phyloP scores from a whole-genome alignment of 2,797 vertebrate species.

The Bradypodion pumilum region DNA sequence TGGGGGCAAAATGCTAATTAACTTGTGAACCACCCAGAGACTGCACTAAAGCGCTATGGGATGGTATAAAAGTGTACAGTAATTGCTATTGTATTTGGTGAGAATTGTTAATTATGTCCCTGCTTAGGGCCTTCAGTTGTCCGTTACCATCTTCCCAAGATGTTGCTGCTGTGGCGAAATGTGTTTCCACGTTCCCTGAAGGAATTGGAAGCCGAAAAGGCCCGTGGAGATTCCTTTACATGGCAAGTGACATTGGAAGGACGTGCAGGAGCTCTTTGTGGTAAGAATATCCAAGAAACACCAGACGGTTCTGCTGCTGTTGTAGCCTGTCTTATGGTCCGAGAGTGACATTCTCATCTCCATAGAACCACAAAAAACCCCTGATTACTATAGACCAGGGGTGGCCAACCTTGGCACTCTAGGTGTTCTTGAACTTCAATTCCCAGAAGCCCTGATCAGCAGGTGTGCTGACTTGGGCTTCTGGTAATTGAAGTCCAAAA shows the following conservation, averaged over 20 bases:
- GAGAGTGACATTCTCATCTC: not conserved
- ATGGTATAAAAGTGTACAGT: too few species aligned
- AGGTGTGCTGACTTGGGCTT: too few species aligned
- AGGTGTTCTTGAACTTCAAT: too few species aligned
- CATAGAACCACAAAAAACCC: too few species aligned
- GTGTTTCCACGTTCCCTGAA: slow-evolving; percentile 98
- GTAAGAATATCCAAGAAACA: slow-evolving; percentile 75
- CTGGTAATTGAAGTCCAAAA: too few species aligned
- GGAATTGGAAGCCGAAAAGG: slow-evolving; percentile 96
- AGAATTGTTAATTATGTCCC: slow-evolving; percentile 5
- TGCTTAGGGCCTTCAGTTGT: slow-evolving; percentile 90
- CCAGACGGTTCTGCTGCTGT: not conserved
- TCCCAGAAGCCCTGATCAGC: too few species aligned
- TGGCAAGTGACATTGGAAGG: slow-evolving; percentile 99
- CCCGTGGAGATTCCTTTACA: slow-evolving; percentile 94
- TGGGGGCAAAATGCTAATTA: too few species aligned
- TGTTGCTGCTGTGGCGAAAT: slow-evolving; percentile 95
- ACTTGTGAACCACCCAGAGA: too few species aligned
- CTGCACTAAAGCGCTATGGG: too few species aligned
- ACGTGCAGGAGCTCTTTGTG: slow-evolving; percentile 94
- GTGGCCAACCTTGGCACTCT: too few species aligned
- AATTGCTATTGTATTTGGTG: not conserved
- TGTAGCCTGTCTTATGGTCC: not conserved
- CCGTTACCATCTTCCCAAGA: slow-evolving; percentile 97
- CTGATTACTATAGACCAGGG: not conserved